Base-by-base conservation (phyloP, 2,797 vertebrate genomes). In the Spea hammondii region DNA sequence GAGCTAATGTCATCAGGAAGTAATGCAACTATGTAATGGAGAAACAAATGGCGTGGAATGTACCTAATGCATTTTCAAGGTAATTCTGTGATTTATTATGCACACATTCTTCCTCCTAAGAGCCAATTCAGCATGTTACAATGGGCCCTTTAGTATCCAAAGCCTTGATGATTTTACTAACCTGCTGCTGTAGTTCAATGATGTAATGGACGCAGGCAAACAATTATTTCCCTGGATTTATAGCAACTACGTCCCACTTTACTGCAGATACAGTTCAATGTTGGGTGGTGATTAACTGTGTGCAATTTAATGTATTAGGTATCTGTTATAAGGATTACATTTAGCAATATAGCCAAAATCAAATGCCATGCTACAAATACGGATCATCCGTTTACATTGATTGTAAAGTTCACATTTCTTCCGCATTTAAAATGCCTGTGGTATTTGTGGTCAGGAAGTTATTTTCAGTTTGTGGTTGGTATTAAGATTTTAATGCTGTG, bases 41-140 rank as follows among this genome's bases (percentile, higher is more conserved):
- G 14, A 69, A 14, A 45, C 49, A 81, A 72, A 62, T 67, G 47
- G 79, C 50, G 47, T 47, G 68, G 53, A 62, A 68, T 82, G 74
- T 67, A 60, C 50, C 79, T 81, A 81, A 81, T 81, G 79, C 55
- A 73, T 73, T 65, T 44, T 82, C 70, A 82, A 77, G 74, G 79
- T 77, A 65, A 47, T 77, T 14, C 44, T 73, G n/a, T 51, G 45
- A 82, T 82, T 74, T 82, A 82, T 82, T 77, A 82, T 82, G 79
- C 70, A 82, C 74, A 73, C 60, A 53, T 51, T 53, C 13, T 64
- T 81, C 54, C 11, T 82, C 48, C 50, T 73, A 77, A 77, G 65
- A 82, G 79, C 70, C 54, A 55, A 73, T 47, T 82, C 75, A 82
- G 79, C 79, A 82, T 73, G 70, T 62, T 82, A 51, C 45, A 64